These are phyloP conservation scores for Odontothrips loti DNA, from an alignment of 2,888 invertebrate genomes.

Conservation along the genomic window DNA sequence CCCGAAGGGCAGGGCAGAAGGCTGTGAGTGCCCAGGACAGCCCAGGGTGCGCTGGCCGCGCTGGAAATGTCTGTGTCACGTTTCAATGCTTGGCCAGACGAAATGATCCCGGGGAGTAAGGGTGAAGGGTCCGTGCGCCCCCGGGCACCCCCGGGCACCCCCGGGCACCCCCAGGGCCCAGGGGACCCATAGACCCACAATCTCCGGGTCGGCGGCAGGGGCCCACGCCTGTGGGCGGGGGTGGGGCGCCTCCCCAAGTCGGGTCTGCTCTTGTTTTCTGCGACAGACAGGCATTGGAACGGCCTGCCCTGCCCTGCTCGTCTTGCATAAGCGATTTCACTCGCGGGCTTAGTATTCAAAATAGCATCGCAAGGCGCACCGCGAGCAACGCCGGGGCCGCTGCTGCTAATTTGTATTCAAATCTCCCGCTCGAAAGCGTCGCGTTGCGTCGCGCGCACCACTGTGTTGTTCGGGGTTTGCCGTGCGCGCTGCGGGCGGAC, in stretches of 20 bases:
- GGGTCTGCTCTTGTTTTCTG: neutral
- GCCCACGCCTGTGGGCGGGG: too few relatives aligned
- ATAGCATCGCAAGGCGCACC: neutral
- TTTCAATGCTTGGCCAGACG: slow-evolving; percentile 6
- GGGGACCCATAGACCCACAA: too few relatives aligned
- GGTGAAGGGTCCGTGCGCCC: too few relatives aligned
- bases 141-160: neutral
- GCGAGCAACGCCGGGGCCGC: neutral
- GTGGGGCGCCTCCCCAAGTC: too few relatives aligned
- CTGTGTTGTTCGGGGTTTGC: too few relatives aligned
- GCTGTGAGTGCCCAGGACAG: too few relatives aligned
- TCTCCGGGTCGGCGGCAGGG: too few relatives aligned
- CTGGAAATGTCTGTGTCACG: neutral
- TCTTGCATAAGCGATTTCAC: neutral
- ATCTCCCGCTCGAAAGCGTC: neutral
- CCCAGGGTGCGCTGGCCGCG: neutral
- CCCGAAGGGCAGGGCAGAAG: too few relatives aligned
- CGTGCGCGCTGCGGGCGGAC: too few relatives aligned
- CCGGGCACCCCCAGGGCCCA: neutral
- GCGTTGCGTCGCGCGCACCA: neutral
- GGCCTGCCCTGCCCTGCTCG: neutral
- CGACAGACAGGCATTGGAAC: neutral
- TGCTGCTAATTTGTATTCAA: neutral
- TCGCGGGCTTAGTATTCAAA: slow-evolving; percentile 1
- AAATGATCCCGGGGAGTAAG: neutral